Evolutionary conservation across 2,113 vertebrate species (phyloP).

Genomic region (Halcyon malimbica): DNA sequence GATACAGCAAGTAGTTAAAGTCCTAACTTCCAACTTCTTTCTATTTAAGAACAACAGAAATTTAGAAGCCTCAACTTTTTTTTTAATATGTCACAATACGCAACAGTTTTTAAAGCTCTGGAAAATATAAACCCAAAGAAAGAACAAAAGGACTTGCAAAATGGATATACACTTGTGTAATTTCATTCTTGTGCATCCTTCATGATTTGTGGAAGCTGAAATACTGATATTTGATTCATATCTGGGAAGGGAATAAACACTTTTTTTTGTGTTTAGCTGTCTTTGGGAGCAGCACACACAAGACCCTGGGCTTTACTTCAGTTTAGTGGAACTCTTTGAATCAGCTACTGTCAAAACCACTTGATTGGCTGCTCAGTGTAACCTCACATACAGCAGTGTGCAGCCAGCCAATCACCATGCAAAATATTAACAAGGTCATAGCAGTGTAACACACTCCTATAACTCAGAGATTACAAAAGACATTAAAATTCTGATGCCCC

Average conservation of each 20-base stretch:
- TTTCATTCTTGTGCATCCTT: background rate
- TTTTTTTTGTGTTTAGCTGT: background rate
- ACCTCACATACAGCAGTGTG: conserved; percentile 35
- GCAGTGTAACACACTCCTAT: conserved; percentile 77
- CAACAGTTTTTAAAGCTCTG: background rate
- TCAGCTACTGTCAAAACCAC: conserved; percentile 34
- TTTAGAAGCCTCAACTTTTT: background rate
- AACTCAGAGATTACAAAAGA: conserved; percentile 82
- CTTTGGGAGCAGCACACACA: background rate
- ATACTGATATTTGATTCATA: background rate
- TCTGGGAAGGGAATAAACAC: background rate
- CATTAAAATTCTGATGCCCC: conserved; percentile 84
- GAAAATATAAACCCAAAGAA: background rate
- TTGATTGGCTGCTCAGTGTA: conserved; percentile 65
- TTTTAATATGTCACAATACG: background rate
- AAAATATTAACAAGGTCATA: conserved; percentile 81
- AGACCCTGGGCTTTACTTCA: conserved; percentile 21
- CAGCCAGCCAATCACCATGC: conserved; percentile 73
- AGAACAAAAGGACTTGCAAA: background rate
- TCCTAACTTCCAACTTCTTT: background rate
- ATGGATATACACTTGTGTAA: background rate
- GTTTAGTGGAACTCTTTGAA: background rate
- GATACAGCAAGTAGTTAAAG: background rate
- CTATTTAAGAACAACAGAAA: background rate
- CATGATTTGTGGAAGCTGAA: background rate